Percentiles rank a stretch among this genome's conserved stretches.
These are phyloP conservation scores for Saccostrea glomerata DNA, from an alignment of 1,140 invertebrate species.

Conservation along the genomic window DNA sequence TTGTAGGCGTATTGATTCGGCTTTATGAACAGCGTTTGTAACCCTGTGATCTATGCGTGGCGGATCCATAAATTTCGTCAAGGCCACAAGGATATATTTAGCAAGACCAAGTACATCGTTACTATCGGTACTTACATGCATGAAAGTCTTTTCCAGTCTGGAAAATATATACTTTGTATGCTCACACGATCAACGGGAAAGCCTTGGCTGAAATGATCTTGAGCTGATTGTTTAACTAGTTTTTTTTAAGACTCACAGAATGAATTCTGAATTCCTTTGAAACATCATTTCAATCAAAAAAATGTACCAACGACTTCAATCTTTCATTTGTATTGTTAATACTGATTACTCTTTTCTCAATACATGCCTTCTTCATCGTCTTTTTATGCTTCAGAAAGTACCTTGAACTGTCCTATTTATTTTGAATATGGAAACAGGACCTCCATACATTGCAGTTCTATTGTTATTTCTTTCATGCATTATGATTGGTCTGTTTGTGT, in stretches of 20 bases:
- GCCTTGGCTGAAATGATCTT: neutral
- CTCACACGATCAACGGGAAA: neutral
- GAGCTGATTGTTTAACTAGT: neutral
- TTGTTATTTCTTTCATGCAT: neutral
- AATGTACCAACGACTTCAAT: neutral
- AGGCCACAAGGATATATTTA: constrained; percentile 78
- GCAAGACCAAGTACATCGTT: neutral
- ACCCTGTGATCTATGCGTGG: constrained; percentile 80
- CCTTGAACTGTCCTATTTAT: too few relatives aligned
- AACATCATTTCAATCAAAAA: neutral
- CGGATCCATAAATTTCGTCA: constrained; percentile 78
- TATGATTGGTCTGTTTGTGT: neutral
- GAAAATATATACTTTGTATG: neutral
- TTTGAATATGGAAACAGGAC: too few relatives aligned
- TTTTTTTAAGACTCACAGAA: neutral
- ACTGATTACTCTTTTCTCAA: neutral
- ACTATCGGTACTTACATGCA: neutral
- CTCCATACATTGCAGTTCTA: neutral
- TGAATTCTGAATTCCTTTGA: neutral
- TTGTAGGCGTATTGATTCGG: constrained; percentile 78
- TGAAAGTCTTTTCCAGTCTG: neutral
- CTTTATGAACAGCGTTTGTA: constrained; percentile 79
- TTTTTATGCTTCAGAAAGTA: neutral
- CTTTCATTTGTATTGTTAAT: neutral
- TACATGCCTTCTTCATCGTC: neutral